Conservation (phyloP, 1,140 invertebrate genomes). For the Psilanteris sp. region DNA sequence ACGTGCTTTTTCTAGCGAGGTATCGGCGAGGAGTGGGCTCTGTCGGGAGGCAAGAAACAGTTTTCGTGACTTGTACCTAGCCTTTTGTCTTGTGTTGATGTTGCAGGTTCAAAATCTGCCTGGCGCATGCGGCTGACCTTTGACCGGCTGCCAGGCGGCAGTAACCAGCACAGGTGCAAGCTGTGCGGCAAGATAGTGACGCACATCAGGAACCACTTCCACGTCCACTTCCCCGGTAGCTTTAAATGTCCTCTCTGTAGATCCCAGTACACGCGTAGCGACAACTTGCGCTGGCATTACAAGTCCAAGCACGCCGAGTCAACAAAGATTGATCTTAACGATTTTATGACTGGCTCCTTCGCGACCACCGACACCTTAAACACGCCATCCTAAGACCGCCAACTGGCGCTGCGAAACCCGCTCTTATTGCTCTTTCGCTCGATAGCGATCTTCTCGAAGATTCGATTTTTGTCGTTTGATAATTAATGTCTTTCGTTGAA, state of each 20-base stretch:
- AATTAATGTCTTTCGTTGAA: too few species aligned
- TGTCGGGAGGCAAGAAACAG: constrained; percentile 70
- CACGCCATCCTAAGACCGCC: constrained; percentile 76
- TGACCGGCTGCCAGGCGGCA: constrained; percentile 91
- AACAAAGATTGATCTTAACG: constrained; percentile 87
- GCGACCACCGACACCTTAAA: constrained; percentile 81
- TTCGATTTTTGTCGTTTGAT: constrained; percentile 4
- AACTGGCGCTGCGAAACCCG: constrained; percentile 22
- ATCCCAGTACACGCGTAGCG: constrained; percentile 91
- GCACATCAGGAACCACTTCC: constrained; percentile 94
- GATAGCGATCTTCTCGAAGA: constrained; percentile 10
- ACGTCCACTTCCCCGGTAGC: constrained; percentile 92
- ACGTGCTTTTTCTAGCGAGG: constrained; percentile 32
- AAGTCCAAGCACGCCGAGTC: constrained; percentile 93
- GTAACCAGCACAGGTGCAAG: constrained; percentile 93
- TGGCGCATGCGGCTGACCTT: constrained; percentile 95
- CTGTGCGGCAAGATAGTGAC: constrained; percentile 94
- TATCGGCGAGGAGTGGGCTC: constrained; percentile 60
- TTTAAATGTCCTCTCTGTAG: constrained; percentile 92
- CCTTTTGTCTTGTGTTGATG: constrained; percentile 82
- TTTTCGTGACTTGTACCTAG: constrained; percentile 78
- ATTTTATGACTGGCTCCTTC: constrained; percentile 78
- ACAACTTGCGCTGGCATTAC: constrained; percentile 92
- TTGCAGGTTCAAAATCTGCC: constrained; percentile 91
- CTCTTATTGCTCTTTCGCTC: constrained; percentile 36